Evolutionary conservation across 1,140 invertebrate species (phyloP), one percentile per base, ranked within the genome.

Genomic region (Sycobia sp.): DNA sequence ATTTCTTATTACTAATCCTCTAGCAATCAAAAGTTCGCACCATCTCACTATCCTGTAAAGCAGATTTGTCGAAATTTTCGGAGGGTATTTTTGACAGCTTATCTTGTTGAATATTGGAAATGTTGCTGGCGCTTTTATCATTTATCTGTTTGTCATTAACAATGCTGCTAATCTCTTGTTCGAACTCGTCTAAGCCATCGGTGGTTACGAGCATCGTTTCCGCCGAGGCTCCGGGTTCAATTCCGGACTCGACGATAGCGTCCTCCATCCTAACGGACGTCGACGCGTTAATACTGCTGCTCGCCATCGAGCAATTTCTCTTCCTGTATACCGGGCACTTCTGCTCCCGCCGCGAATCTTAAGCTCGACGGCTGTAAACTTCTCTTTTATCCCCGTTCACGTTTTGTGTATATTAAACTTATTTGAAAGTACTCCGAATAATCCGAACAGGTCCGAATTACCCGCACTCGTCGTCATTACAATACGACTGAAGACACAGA

Each of bases 161-260:
- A 71, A 84, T 86, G 13, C 83, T 84, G 62, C 83, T 87, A 82
- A 89, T 86, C 68, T 87, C 85, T 57, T 86, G 84, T 39, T 87
- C 87, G 67, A 89, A 86, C 65, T 90, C 88, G 69, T 90, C 88
- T 68, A 87, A 89, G 22, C 85, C 87, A 71, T 89, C 87, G 8
- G 86, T 87, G 9, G 88, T 86, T 18, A 90, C 84, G 25, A 91
- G 80, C 77, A 90, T 86, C 55, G 85, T 87, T 71, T 89, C 88
- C 11, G 75, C 68, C 8, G 84, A 83, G 53, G 84, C 85, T 22
- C 86, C 86, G 34, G 84, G 84, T 66, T 84, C 82, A 58, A 83
- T 79, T 2, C 63, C 63, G 25, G 63, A 36, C 41, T 65, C 63
- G 5, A 60, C 51, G 0, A 55, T 55, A 16, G 49, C 29, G 16